These are phyloP conservation scores for Molothrus ater DNA, from an alignment of 2,797 vertebrate genomes.

Conservation along the genomic window DNA sequence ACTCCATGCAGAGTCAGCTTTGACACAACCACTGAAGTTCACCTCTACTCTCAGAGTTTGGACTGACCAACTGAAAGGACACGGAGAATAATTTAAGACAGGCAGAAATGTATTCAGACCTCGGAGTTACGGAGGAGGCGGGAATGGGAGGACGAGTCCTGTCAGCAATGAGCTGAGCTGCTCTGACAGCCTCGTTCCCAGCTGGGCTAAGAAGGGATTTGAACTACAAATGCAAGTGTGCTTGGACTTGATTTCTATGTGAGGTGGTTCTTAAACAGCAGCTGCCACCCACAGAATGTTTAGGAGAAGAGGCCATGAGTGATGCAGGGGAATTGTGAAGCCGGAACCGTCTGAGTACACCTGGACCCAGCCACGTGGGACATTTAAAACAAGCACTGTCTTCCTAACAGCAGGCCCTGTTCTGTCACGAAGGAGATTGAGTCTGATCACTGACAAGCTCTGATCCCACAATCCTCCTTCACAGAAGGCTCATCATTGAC, in stretches of 20 bases:
- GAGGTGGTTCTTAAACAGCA: constrained; percentile 13
- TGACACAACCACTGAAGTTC: constrained; percentile 64
- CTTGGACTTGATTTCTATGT: not conserved
- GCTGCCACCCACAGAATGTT: constrained; percentile 16
- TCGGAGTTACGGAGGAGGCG: not conserved
- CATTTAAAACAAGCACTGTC: not conserved
- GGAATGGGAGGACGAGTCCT: not conserved
- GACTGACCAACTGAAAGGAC: constrained; percentile 55
- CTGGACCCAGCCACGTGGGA: not conserved
- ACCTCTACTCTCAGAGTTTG: constrained; percentile 51
- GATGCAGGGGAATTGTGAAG: not conserved
- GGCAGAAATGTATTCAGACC: constrained; percentile 65
- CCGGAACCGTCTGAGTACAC: not conserved
- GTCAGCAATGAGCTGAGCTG: not conserved
- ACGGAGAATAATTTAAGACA: constrained; percentile 23
- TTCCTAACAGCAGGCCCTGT: not conserved
- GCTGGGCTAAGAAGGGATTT: not conserved
- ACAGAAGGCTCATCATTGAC: constrained; percentile 15
- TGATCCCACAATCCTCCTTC: constrained; percentile 52
- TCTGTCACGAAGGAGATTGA: not conserved
- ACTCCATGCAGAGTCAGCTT: constrained; percentile 69
- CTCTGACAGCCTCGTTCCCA: not conserved
- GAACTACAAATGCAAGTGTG: constrained; percentile 38
- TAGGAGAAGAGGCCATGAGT: not conserved
- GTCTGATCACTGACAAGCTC: constrained; percentile 31